Base-by-base conservation (phyloP, 2,113 vertebrate genomes). In the Mesocricetus auratus region DNA sequence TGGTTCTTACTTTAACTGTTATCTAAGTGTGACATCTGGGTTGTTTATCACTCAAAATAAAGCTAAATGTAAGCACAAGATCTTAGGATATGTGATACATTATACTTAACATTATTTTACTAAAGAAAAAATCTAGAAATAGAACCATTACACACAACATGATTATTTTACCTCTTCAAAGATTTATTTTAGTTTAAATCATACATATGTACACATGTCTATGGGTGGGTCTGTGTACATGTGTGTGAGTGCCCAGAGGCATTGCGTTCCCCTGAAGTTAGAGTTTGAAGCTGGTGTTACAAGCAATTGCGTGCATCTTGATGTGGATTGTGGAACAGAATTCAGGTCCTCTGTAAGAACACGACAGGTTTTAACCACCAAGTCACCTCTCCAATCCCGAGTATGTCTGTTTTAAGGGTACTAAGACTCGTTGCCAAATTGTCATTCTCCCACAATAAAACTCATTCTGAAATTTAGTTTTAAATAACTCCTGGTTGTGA, bases 1-100 rank as follows among this genome's bases (percentile, higher is more conserved):
- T 33, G 29, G 16, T 90, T 71, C 4, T 95, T 93, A 86, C 60
- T 71, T 83, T 92, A 92, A 69, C 4, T n/a, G 24, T 6, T 56
- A 26, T 90, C 4, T 92, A 82, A 74, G 9, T 66, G 13, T 92
- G 29, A 9, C 17, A 75, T 42, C 58, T 71, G 73, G n/a, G 66
- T 94, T 15, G 62, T 89, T 92, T 90, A 90, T n/a, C 10, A 78
- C 16, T 77, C n/a, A 88, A 31, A 89, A 58, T 78, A 73, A 83
- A 77, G n/a, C 7, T 64, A 79, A 64, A 13, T 58, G 3, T 56
- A 74, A 74, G 50, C 50, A 77, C 9, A n/a, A 1, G 85, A 6
- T 73, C 10, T 39, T 39, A 58, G 26, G 5, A 89, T 58, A 33
- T 42, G 31, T 33, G 53, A 16, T 29, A 66, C n/a, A 77, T 79